phyloP scores from a whole-genome alignment of 2,113 vertebrate genomes.

The Callocephalon fimbriatum region DNA sequence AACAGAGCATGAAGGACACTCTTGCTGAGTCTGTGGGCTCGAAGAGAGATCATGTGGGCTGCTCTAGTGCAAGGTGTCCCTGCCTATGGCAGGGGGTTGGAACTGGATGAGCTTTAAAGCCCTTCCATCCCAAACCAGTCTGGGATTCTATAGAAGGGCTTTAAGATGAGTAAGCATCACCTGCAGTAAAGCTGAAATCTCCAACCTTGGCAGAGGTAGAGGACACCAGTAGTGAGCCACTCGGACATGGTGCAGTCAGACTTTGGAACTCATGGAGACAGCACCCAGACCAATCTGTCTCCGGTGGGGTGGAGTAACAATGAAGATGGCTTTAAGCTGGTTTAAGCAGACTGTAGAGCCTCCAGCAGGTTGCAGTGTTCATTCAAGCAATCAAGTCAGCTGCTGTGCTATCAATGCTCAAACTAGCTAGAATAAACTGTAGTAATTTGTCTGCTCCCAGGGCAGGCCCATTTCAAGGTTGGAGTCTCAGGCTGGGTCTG shows the following conservation, averaged over 20 bases:
- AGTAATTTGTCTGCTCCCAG: not conserved
- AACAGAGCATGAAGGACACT: too few relatives aligned
- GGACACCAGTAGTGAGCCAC: not conserved
- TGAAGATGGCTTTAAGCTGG: not conserved
- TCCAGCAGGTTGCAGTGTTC: not conserved
- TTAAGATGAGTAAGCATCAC: not conserved
- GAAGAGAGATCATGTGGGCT: too few relatives aligned
- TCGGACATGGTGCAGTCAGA: not conserved
- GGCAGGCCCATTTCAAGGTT: not conserved
- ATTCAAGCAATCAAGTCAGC: not conserved
- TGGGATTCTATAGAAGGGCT: not conserved
- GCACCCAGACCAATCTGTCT: not conserved
- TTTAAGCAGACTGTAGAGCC: not conserved
- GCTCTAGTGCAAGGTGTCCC: not conserved
- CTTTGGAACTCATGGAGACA: not conserved
- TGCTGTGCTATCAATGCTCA: not conserved
- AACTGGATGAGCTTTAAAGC: not conserved
- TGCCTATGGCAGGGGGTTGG: not conserved
- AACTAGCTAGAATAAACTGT: not conserved
- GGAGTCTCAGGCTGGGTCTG: not conserved
- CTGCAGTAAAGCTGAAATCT: not conserved
- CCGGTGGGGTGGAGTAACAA: rapidly evolving
- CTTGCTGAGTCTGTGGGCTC: too few relatives aligned
- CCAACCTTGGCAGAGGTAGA: not conserved
- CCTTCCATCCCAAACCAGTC: not conserved